phyloP scores from a whole-genome alignment of 2,113 vertebrate genomes.

The Esox niger region DNA sequence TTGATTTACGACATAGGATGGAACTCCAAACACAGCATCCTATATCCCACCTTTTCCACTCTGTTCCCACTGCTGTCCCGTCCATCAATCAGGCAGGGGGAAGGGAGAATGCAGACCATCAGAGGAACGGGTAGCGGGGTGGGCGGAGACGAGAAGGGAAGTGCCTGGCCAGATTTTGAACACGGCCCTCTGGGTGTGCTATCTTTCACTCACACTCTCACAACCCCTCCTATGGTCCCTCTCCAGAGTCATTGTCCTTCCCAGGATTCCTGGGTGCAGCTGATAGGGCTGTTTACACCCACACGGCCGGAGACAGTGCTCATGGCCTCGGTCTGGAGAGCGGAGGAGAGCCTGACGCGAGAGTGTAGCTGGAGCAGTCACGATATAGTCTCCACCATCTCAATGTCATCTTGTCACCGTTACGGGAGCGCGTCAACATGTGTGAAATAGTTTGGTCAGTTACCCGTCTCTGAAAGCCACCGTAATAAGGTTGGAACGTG shows the following conservation, averaged over 20 bases:
- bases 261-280: background rate
- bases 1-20: constrained; percentile 69
- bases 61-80: constrained; percentile 61
- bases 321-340: no score
- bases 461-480: background rate
- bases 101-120: no score
- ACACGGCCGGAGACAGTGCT: background rate
- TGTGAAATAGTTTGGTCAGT: background rate
- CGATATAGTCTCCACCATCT: background rate
- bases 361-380: no score
- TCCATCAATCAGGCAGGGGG: constrained; percentile 61
- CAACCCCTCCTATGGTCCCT: constrained; percentile 38
- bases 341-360: no score
- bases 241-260: constrained; percentile 24
- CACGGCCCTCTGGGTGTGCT: constrained; percentile 61
- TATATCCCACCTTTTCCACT: constrained; percentile 61
- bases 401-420: background rate
- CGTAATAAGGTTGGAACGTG: background rate
- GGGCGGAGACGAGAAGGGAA: constrained; percentile 38
- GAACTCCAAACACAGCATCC: constrained; percentile 58
- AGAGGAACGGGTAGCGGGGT: no score
- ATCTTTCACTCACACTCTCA: constrained; percentile 70
- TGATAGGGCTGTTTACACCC: background rate
- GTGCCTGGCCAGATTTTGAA: constrained; percentile 45
- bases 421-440: background rate